Percentiles rank a stretch among this genome's conserved stretches.
Evolutionary conservation across 2,113 vertebrate genomes (phyloP).

Genomic region (Carassius gibelio): DNA sequence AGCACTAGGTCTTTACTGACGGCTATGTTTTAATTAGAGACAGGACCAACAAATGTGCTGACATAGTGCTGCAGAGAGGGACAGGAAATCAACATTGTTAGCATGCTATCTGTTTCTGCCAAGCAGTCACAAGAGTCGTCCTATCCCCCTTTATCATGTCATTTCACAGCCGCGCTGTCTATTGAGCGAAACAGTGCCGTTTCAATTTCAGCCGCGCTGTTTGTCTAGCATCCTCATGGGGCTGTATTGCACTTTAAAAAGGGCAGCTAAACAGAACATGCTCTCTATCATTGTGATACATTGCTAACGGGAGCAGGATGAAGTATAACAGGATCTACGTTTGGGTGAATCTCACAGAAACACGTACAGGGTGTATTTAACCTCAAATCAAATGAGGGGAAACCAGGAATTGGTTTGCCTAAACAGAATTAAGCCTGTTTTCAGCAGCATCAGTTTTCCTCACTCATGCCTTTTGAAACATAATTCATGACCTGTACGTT

Average conservation of each 20-base stretch:
- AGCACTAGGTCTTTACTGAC: slow-evolving; percentile 67
- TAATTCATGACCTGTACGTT: neutral
- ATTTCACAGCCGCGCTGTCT: slow-evolving; percentile 1
- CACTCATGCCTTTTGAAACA: neutral
- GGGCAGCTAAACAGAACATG: slow-evolving; percentile 29
- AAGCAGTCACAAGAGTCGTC: slow-evolving; percentile 35
- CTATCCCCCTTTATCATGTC: slow-evolving; percentile 30
- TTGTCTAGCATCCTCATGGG: slow-evolving; percentile 30
- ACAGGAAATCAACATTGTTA: slow-evolving; percentile 45
- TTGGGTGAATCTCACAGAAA: neutral
- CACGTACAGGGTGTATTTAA: neutral
- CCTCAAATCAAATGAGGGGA: neutral
- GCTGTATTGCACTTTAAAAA: slow-evolving; percentile 40
- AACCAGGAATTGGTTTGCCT: neutral
- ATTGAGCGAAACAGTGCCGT: slow-evolving; percentile 12
- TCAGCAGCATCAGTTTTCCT: neutral
- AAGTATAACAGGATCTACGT: neutral
- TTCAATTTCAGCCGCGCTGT: slow-evolving; percentile 8
- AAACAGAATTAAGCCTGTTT: neutral
- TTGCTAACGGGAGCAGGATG: slow-evolving; percentile 9
- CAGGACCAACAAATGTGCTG: slow-evolving; percentile 53
- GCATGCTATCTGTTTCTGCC: slow-evolving; percentile 41
- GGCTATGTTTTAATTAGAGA: slow-evolving; percentile 73
- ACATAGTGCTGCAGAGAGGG: slow-evolving; percentile 40
- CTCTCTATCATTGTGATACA: slow-evolving; percentile 35